These are phyloP conservation scores for Cinara cedri DNA, from an alignment of 2,888 invertebrate species.

Conservation along the genomic window DNA sequence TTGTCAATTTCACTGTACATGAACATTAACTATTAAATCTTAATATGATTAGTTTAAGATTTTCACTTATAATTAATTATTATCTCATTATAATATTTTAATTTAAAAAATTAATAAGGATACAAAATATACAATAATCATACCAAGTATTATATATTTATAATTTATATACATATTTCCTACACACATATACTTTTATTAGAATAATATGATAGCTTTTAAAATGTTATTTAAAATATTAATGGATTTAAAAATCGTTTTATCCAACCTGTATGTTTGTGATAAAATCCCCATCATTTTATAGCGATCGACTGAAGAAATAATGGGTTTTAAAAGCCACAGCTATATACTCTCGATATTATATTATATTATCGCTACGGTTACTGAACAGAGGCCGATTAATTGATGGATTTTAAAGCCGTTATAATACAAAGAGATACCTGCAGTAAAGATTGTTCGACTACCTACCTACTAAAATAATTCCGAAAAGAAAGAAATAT, in stretches of 20 bases:
- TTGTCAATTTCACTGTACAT: no score
- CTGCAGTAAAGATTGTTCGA: not conserved
- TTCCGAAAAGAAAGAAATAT: not conserved
- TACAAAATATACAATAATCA: no score
- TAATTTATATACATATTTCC: no score
- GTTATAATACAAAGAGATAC: not conserved
- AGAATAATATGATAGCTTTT: not conserved
- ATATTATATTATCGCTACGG: not conserved
- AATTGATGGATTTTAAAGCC: conserved; percentile 25
- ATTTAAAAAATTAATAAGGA: no score
- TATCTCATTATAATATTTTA: no score
- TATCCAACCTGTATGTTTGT: not conserved
- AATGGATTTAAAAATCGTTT: not conserved
- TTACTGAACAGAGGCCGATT: conserved; percentile 3
- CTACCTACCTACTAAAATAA: not conserved
- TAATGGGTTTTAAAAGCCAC: conserved; percentile 16
- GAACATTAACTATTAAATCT: no score
- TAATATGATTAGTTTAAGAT: no score
- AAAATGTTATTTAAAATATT: not conserved
- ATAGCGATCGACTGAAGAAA: not conserved
- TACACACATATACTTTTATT: not conserved
- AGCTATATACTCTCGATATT: not conserved
- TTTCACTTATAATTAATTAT: no score
- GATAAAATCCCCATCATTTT: not conserved
- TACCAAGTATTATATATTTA: no score